Base-by-base conservation (phyloP, 2,797 vertebrate species). In the Gallinago solitaria region DNA sequence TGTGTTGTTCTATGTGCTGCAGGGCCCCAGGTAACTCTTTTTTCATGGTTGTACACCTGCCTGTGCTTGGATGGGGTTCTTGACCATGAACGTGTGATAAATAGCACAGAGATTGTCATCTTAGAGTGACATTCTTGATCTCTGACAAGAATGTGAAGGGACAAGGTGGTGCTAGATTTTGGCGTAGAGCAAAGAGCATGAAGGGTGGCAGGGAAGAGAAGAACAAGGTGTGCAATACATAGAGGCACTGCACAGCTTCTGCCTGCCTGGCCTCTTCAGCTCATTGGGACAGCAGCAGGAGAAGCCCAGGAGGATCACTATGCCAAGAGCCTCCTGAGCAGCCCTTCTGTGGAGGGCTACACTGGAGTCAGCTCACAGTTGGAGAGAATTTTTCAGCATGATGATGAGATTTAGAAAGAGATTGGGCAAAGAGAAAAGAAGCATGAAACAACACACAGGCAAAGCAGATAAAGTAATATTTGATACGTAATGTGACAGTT, bases 1-100 rank as follows among this genome's bases (percentile, higher is more conserved):
- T 56, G 0, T 1, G 2, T 35, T 79, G 8, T 13, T 69, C 5
- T 25, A 4, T 32, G 21, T 63, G 17, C n/a, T 56, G 39, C 32
- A 77, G 56, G 28, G 45, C 24, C 28, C 10, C 20, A 48, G 4
- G 30, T 53, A 67, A 43, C 43, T 33, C 30, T 9, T 77, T 63
- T 41, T 70, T 32, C 30, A 3, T 27, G 30, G 9, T 9, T 71
- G 16, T 32, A 45, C 16, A 30, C 28, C 28, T 78, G 30, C 5
- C 12, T 1, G 0, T 63, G 32, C 50, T 61, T 50, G 14, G 41
- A 25, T 14, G 7, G 23, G 6, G 5, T 24, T 83, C 45, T 64
- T 57, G 53, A 45, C 37, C 12, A n/a, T 5, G 4, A 71, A 10
- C 8, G 11, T 54, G 24, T 20, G 25, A 75, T 35, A 54, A 84